Evolutionary conservation across 2,888 invertebrate species (phyloP).

Genomic region (Oxytorus armatus): DNA sequence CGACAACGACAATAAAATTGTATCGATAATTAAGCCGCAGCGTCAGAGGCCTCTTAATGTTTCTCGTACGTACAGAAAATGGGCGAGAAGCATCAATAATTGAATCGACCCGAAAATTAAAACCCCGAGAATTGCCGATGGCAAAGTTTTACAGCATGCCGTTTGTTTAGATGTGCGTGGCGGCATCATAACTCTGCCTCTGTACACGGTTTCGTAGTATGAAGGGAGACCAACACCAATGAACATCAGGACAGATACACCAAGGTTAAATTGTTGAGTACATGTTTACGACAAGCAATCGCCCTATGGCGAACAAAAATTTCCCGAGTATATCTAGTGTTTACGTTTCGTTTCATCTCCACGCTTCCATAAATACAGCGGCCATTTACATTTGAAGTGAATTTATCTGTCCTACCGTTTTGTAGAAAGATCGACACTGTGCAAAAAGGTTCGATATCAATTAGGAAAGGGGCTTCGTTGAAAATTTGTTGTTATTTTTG

Average conservation of each 20-base stretch:
- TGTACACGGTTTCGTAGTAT: constrained; percentile 26
- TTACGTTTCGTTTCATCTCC: too few relatives aligned
- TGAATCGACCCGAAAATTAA: constrained; percentile 45
- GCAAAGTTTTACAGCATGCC: constrained; percentile 4
- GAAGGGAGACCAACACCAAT: constrained; percentile 17
- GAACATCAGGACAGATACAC: not conserved
- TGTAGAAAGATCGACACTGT: too few relatives aligned
- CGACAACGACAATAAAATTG: constrained; percentile 55
- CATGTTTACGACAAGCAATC: too few relatives aligned
- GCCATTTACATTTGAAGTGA: too few relatives aligned
- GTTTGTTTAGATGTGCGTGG: constrained; percentile 2
- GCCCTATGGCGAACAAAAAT: too few relatives aligned
- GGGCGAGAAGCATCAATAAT: constrained; percentile 26
- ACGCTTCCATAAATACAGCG: too few relatives aligned
- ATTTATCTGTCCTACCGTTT: too few relatives aligned
- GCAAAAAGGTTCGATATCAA: too few relatives aligned
- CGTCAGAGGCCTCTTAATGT: constrained; percentile 6
- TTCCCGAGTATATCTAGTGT: too few relatives aligned
- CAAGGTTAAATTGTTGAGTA: not conserved
- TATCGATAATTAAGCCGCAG: constrained; percentile 55
- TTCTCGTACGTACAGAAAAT: constrained; percentile 46
- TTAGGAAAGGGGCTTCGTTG: too few relatives aligned
- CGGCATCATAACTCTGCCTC: not conserved
- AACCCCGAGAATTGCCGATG: constrained; percentile 24
- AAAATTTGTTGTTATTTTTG: too few relatives aligned